Base-by-base conservation (phyloP, 1,140 invertebrate species). In the Leptoteleia sp. region DNA sequence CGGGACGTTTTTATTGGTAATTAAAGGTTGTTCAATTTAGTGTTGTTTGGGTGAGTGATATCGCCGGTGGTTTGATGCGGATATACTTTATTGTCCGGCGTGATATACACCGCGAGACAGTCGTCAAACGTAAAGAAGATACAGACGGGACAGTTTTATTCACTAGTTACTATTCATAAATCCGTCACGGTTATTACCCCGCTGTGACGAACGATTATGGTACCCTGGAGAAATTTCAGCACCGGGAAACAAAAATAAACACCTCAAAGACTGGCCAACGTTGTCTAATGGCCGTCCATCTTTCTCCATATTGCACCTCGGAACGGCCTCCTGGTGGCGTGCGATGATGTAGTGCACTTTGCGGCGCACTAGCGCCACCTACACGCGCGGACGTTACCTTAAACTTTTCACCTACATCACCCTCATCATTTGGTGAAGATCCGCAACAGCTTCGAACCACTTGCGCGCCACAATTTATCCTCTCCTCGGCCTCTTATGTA, bases 151-250 rank as follows among this genome's bases (percentile, higher is more conserved):
- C 67, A 47, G 31, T 62, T 67, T 72, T 67, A 68, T 78, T 19
- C 62, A 57, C 68, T 62, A 25, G 67, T 72, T 68, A 62, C 48
- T 67, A 72, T 52, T 43, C 68, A 54, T 79, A 79, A 79, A 79
- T 73, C 47, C 62, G 61, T 79, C 76, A 55, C 57, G 42, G 62
- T 72, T 68, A 79, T 54, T 40, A 33, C 55, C 76, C 47, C 40
- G 67, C 75, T 52, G 75, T 25, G 65, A 33, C 33, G 33, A 42
- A 54, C 57, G 31, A 64, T 35, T 61, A 62, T 47, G 48, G 54
- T 37, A 17, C 38, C 16, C 6, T 7, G 15, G 16, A 27, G 40
- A 65, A 77, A 77, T 40, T 65, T 77, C 62, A 40, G 15, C 37
- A 37, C 55, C 22, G 19, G 8, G 4, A 33, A 48, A 59, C 17